Evolutionary conservation across 2,113 vertebrate genomes (phyloP), one percentile per base, ranked within the genome.

Genomic region (Malaclemys terrapin): DNA sequence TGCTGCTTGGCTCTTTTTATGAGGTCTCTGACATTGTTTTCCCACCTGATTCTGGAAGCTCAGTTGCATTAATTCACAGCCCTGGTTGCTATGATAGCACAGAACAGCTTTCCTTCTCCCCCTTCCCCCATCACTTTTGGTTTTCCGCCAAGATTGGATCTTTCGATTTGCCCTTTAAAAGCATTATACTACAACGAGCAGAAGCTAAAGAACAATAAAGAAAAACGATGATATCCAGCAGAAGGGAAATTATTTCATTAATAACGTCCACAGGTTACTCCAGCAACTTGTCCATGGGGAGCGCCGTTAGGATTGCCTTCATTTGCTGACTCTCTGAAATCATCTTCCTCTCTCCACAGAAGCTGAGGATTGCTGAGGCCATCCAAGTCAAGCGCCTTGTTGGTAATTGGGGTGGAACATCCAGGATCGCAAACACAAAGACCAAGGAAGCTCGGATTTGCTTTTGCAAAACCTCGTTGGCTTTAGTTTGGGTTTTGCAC

Each of bases 1-100:
- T 13, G 22, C n/a, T 20, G 35, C 65, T 72, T 38, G 65, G n/a
- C 19, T 72, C 65, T 27, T 27, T 24, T 47, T 47, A 27, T 3
- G 45, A 31, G 27, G 9, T 53, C n/a, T 75, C 65, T 4, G 0
- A 0, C 7, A 29, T n/a, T 0, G 0, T 8, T 19, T 2, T 42
- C n/a, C 17, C n/a, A 11, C 19, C 1, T 8, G 42, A 76, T 17
- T 8, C 22, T 27, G 20, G 53, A 45, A 82, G 25, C 54, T 57
- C 38, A 19, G 16, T 59, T 14, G 75, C 16, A 45, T 76, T 59
- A n/a, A 57, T 25, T 42, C 85, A 10, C 20, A 57, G 69, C 53
- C 27, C 75, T 5, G 5, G 10, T 20, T 19, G 42, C 72, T 47
- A 3, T 56, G 31, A 31, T n/a, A 8, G 14, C 31, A 16, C 25